Evolutionary conservation across 2,888 invertebrate species (phyloP).

Genomic region (Spatulosminthurus flaviceps): DNA sequence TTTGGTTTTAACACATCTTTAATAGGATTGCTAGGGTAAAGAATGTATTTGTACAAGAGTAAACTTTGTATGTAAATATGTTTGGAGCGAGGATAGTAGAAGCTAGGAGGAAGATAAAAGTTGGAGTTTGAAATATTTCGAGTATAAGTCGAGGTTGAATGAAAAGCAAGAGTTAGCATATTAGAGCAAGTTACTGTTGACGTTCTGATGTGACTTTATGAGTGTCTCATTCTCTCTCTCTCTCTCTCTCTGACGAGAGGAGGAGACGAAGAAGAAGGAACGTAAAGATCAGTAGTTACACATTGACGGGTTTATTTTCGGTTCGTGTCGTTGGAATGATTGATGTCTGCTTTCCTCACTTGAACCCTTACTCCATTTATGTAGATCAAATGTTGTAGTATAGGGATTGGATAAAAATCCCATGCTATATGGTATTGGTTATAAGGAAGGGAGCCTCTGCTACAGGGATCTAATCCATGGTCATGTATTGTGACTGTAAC

Average conservation of each 20-base stretch:
- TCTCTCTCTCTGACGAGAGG: conserved; percentile 34
- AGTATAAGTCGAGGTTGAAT: conserved; percentile 24
- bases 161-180: conserved; percentile 43
- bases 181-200: conserved; percentile 45
- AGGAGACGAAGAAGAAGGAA: no score
- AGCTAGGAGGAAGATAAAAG: neutral
- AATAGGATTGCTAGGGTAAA: no score
- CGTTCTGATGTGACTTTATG: conserved; percentile 47
- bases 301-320: conserved; percentile 59
- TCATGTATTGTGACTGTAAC: no score
- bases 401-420: no score
- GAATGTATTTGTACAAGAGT: no score
- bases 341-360: conserved; percentile 61
- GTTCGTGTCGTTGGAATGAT: conserved; percentile 61
- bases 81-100: neutral
- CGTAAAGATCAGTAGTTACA: conserved; percentile 50
- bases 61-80: no score
- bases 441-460: no score
- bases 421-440: no score
- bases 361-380: conserved; percentile 29
- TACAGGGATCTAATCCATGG: no score
- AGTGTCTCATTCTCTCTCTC: conserved; percentile 38
- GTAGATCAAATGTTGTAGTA: no score
- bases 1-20: no score
- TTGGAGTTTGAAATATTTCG: neutral